Base-by-base conservation (phyloP, 2,113 vertebrate genomes). In the Hipposideros armiger region DNA sequence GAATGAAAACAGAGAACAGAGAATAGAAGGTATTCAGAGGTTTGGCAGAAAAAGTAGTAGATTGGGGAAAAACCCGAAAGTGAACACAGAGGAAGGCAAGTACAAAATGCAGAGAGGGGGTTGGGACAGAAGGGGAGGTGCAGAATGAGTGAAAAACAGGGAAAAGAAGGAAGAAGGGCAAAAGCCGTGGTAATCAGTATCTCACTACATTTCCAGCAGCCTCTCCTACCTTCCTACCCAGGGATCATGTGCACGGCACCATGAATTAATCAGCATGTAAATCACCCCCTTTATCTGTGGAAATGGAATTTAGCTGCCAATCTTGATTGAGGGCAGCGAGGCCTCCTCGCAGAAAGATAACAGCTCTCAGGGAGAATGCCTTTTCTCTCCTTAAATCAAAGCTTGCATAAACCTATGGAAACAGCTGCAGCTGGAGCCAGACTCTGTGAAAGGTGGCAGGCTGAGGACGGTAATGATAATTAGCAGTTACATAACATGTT, bases 401-500 rank as follows among this genome's bases (percentile, higher is more conserved):
- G 91, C 94, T 83, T 76, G 78, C 80, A 40, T 14, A 72, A 94
- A 87, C 93, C 95, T 82, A n/a, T n/a, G 87, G 60, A 87, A 97
- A 88, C 78, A 93, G 97, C 93, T 95, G 97, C 97, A 93, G 95
- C 97, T 90, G 94, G 92, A 96, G 93, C 73, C 95, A 85, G 89
- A 66, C 94, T 89, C 26, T 60, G 94, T 77, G 91, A 88, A 96
- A 96, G 94, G 94, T 97, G 95, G 96, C 92, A 87, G 91, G 97
- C 97, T 92, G 70, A 80, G 97, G 78, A 96, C 8, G 30, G 91
- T 95, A 94, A 97, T 96, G 96, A 95, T 97, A 97, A 97, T 97
- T 97, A 97, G 95, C 89, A 81, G 97, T 98, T 97, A 97, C 94
- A 97, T 97, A 98, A 98, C 97, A 92, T 97, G 97, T 97, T 97